Base-by-base conservation (phyloP, 2,797 vertebrate species). In the Petrocephalus schoutedeni region DNA sequence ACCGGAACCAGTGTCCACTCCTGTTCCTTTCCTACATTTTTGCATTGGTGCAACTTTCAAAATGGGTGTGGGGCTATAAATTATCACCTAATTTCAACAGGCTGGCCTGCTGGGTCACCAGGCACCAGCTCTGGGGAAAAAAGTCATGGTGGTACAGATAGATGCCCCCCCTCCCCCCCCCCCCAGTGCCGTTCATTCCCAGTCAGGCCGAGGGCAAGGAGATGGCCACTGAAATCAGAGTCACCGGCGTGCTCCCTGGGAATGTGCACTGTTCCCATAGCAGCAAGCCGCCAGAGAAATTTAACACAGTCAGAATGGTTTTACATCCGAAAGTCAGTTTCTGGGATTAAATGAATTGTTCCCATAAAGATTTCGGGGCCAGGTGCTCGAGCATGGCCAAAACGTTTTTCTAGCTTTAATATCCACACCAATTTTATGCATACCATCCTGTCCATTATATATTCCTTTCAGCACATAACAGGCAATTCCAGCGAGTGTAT, bases 281-380 rank as follows among this genome's bases (percentile, higher is more conserved):
- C n/a, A 14, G 82, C 53, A 56, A 32, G 19, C 12, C 23, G 28
- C 54, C 32, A 4, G 2, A 54, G 56, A 86, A 59, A 86, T 86
- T 19, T 61, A 59, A 61, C 56, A 41, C 56, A 36, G 16, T 3
- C 2, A 36, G 45, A 86, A 61, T 45, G 16, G 16, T 58, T 86
- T 61, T 45, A 58, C 12, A 59, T 86, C 21, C 0, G 53, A 85
- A 32, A 56, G 85, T 86, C 85, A 41, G 56, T 86, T 61, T 61
- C 85, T 59, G 85, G 5, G 57, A 86, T 86, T 28, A 86, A 86
- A 85, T 56, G 53, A 57, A 28, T 56, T 32, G 28, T 85, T 85
- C 53, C 21, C 83, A 85, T 85, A 19, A 85, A 85, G 83, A 83
- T 54, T 56, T 32, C 32, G 51, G 23, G 28, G 51, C 21, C 51